These are phyloP conservation scores for Gyrodactylus salaris DNA, from an alignment of 1,140 invertebrate species.

Conservation along the genomic window DNA sequence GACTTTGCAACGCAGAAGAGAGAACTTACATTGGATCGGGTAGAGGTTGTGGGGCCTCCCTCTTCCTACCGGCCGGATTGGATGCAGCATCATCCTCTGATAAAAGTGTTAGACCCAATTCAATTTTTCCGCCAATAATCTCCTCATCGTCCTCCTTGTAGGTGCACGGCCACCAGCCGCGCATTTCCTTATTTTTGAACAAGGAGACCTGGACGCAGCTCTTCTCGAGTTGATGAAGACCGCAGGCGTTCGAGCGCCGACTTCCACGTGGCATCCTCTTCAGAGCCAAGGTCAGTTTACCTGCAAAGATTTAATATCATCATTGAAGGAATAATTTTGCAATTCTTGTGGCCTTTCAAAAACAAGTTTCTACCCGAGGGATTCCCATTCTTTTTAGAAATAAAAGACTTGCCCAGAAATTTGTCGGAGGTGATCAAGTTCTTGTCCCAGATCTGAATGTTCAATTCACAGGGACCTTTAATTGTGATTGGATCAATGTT, in stretches of 20 bases:
- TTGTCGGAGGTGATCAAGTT: slow-evolving; percentile 25
- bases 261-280: slow-evolving; percentile 18
- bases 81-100: slow-evolving; percentile 17
- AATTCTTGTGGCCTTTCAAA: slow-evolving; percentile 52
- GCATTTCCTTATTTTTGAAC: slow-evolving; percentile 52
- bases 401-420: slow-evolving; percentile 29
- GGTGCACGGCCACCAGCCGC: slow-evolving; percentile 50
- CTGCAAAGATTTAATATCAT: not conserved
- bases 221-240: slow-evolving; percentile 46
- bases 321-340: slow-evolving; percentile 12
- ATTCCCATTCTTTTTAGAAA: slow-evolving; percentile 38
- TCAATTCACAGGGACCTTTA: slow-evolving; percentile 17
- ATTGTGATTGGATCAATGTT: slow-evolving; percentile 20
- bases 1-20: slow-evolving; percentile 13
- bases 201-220: slow-evolving; percentile 49
- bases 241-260: slow-evolving; percentile 18
- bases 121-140: slow-evolving; percentile 12
- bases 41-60: slow-evolving; percentile 29
- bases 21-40: slow-evolving; percentile 39
- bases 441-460: slow-evolving; percentile 24
- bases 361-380: slow-evolving; percentile 54
- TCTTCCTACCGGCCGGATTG: slow-evolving; percentile 18
- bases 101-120: slow-evolving; percentile 23
- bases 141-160: slow-evolving; percentile 2
- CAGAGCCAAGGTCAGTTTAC: slow-evolving; percentile 18